phyloP scores from a whole-genome alignment of 2,113 vertebrate genomes.

The Clarias magur region DNA sequence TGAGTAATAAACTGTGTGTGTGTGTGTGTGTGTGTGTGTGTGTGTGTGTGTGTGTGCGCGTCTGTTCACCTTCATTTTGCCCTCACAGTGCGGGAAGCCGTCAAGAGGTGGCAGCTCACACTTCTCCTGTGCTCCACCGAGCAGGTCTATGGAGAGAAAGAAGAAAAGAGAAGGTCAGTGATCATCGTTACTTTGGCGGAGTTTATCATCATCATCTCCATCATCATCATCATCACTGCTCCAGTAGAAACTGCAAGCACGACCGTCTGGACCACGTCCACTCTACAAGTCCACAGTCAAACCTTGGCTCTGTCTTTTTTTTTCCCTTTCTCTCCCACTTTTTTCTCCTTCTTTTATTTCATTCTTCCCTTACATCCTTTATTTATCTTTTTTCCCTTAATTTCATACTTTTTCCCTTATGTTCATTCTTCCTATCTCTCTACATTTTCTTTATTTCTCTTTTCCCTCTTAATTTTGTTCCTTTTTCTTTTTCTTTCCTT shows the following conservation, averaged over 20 bases:
- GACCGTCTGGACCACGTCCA: background rate
- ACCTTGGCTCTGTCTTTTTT: background rate
- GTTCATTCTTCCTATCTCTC: too few relatives aligned
- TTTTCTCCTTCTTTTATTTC: too few relatives aligned
- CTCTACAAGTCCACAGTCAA: background rate
- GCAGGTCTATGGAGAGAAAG: conserved; percentile 79
- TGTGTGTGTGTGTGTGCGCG: background rate
- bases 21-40: background rate
- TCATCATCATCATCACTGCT: background rate
- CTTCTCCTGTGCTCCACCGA: conserved; percentile 97
- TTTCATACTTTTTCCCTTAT: too few relatives aligned
- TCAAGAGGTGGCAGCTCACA: conserved; percentile 95
- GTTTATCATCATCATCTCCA: background rate
- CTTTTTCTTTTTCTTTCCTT: too few relatives aligned
- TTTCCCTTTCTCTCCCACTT: too few relatives aligned
- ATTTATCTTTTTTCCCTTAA: too few relatives aligned
- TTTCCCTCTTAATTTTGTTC: too few relatives aligned
- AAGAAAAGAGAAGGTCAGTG: background rate
- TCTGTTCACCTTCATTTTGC: conserved; percentile 88
- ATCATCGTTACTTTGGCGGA: background rate
- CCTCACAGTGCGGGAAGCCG: conserved; percentile 97
- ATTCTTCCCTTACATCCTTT: too few relatives aligned
- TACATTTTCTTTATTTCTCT: too few relatives aligned
- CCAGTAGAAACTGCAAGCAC: too few relatives aligned
- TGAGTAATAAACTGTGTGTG: background rate